Conservation (phyloP, 2,888 invertebrate genomes). For the Geophilus truncorum region DNA sequence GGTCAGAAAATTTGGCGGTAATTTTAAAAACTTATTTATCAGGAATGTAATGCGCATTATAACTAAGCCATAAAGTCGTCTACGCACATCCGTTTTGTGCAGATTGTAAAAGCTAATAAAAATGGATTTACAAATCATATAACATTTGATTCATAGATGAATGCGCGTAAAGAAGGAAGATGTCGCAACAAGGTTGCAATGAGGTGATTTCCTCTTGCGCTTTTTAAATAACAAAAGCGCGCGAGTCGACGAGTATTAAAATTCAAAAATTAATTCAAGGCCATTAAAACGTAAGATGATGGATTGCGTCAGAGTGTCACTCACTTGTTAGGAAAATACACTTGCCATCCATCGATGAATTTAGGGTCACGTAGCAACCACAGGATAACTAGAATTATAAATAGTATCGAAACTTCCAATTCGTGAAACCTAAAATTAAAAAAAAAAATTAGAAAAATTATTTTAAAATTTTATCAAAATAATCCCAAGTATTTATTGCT, state of each 20-base stretch:
- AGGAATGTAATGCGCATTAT: not conserved
- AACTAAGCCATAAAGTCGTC: not conserved
- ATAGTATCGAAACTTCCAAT: slow-evolving; percentile 56
- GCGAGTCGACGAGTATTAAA: not conserved
- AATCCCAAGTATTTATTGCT: not conserved
- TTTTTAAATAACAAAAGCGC: not conserved
- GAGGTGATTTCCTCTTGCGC: not conserved
- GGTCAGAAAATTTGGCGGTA: too few species aligned
- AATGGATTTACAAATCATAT: not conserved
- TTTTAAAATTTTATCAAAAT: not conserved
- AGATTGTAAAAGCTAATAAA: not conserved
- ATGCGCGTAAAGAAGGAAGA: not conserved
- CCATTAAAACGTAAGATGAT: not conserved
- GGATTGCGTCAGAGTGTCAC: slow-evolving; percentile 1
- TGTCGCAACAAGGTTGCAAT: not conserved
- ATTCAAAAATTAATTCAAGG: slow-evolving; percentile 1
- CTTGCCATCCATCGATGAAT: slow-evolving; percentile 82
- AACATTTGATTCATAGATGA: not conserved
- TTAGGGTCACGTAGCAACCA: slow-evolving; percentile 88
- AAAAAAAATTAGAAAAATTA: not conserved
- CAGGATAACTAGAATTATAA: slow-evolving; percentile 69
- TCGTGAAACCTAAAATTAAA: slow-evolving; percentile 37
- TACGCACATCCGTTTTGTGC: not conserved
- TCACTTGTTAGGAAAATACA: slow-evolving; percentile 51
- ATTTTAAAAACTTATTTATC: not conserved